Conservation (phyloP, 2,797 vertebrate species). For the Periophthalmus magnuspinnatus region DNA sequence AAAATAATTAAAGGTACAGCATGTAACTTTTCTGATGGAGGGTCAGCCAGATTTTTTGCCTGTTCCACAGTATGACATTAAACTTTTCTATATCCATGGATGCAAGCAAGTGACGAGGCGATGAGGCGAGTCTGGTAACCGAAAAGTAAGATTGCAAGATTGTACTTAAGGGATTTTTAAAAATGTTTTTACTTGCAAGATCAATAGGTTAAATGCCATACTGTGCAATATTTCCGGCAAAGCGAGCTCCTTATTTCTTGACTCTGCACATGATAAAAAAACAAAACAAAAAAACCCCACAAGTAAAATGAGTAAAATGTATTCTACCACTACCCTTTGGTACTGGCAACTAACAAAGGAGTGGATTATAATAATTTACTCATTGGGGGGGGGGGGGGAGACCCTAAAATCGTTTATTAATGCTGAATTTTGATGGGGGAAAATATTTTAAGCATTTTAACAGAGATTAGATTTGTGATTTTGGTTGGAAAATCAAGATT, state of each 20-base stretch:
- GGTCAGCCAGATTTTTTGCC: too few species aligned
- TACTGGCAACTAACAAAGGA: background rate
- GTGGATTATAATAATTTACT: background rate
- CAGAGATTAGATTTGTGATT: background rate
- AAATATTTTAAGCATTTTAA: too few species aligned
- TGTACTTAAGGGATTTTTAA: background rate
- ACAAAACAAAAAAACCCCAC: background rate
- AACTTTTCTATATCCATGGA: background rate
- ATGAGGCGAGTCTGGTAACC: too few species aligned
- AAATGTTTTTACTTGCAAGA: background rate
- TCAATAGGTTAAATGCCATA: background rate
- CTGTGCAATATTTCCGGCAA: background rate
- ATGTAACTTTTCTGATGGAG: background rate
- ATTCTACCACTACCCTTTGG: background rate
- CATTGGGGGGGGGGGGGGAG: background rate
- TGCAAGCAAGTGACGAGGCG: too few species aligned
- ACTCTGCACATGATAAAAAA: background rate
- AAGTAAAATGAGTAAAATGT: background rate
- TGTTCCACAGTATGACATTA: background rate
- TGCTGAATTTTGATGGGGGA: too few species aligned
- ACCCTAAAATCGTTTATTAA: too few species aligned
- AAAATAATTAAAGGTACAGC: background rate
- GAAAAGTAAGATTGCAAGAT: background rate
- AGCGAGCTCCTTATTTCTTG: background rate
- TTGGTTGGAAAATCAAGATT: background rate